Evolutionary conservation across 2,888 invertebrate species (phyloP), one percentile per base, ranked within the genome.

Genomic region (Latheticus oryzae): DNA sequence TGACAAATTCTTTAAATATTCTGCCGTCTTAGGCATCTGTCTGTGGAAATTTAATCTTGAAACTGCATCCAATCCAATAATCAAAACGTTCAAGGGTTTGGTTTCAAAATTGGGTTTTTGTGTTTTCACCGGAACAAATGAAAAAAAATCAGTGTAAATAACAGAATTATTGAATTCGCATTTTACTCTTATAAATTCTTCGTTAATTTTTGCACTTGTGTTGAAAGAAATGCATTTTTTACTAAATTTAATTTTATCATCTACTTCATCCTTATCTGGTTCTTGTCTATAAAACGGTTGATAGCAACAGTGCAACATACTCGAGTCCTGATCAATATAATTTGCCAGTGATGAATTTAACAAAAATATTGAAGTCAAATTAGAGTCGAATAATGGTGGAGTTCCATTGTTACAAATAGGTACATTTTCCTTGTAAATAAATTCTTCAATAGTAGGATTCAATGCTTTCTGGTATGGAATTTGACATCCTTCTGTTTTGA

Each of bases 1-100:
- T 7, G 83, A 83, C 58, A 90, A 79, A 35, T 73, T 60, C 54
- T 83, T 80, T 15, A 45, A 79, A 64, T 82, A 85, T 1, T 81
- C 74, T 9, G 84, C 78, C 0, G 92, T 91, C 68, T 82, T 83
- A 0, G 90, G 90, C 89, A 95, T 89, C 67, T 91, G 91, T 32
- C 95, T 84, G 61, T 90, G 85, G 66, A 95, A 89, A 77, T 94
- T 94, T 60, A 93, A 80, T 65, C 94, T 84, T 0, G 95, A 95
- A 15, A 95, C 85, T 4, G 93, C 89, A 74, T 95, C 95, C 33
- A 95, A 79, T 4, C 95, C 95, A 60, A 95, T 78, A 17, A 95
- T 80, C 59, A 95, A 81, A 0, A 96, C 84, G 64, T 90, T 93
- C 37, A 87, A 65, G n/a, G 58, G 65, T n/a, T 43, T 48, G 13